Conservation (phyloP, 1,140 invertebrate genomes). For the Bombus waltoni region DNA sequence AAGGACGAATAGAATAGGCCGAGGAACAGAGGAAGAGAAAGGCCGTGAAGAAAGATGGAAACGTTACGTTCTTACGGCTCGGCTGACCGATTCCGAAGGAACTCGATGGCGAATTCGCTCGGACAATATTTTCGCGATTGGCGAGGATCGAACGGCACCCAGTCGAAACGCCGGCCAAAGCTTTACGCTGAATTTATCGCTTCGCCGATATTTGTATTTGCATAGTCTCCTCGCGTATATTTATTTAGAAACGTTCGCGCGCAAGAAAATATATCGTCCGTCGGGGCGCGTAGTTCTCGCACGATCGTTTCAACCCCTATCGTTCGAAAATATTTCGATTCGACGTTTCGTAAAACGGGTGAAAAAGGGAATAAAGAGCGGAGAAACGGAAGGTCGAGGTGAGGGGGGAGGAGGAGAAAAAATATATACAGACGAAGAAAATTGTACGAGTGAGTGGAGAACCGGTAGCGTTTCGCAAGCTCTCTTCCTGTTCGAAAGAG, state of each 20-base stretch:
- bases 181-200: slow-evolving; percentile 38
- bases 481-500: background rate
- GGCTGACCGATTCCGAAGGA: background rate
- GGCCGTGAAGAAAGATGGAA: background rate
- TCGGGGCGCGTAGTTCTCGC: background rate
- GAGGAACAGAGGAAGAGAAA: too few relatives aligned
- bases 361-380: background rate
- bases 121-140: slow-evolving; percentile 31
- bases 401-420: background rate
- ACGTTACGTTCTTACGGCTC: background rate
- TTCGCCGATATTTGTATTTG: slow-evolving; percentile 41
- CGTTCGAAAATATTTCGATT: slow-evolving; percentile 8
- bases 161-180: background rate
- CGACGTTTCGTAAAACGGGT: slow-evolving; percentile 7
- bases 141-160: background rate
- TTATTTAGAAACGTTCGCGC: slow-evolving; percentile 34
- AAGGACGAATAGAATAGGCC: background rate
- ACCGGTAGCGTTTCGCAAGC: background rate
- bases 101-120: background rate
- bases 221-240: slow-evolving; percentile 43
- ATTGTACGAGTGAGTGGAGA: background rate
- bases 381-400: background rate
- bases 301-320: background rate
- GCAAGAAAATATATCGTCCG: slow-evolving; percentile 20
- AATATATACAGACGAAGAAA: too few relatives aligned